These are phyloP conservation scores for Stegostoma tigrinum DNA, from an alignment of 2,113 vertebrate species.

Conservation along the genomic window DNA sequence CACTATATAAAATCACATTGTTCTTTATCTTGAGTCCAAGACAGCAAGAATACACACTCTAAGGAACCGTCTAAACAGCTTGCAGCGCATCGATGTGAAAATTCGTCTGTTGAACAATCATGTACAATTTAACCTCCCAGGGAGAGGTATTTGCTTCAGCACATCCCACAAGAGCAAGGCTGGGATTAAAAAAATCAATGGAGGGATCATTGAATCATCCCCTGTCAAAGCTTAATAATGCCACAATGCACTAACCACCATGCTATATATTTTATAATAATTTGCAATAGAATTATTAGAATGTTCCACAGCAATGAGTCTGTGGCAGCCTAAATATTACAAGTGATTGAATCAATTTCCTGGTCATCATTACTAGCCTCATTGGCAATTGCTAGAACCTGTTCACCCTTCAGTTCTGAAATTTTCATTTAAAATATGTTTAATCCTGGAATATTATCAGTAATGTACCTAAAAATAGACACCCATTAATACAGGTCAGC, in stretches of 20 bases:
- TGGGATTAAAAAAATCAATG: slow-evolving; percentile 30
- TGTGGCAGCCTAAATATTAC: not conserved
- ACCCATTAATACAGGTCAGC: not conserved
- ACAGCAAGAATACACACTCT: not conserved
- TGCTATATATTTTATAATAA: slow-evolving; percentile 9
- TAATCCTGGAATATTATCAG: not conserved
- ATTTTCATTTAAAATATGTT: not conserved
- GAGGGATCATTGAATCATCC: slow-evolving; percentile 11
- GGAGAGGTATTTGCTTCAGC: not conserved
- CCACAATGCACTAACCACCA: not conserved
- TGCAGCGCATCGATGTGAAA: slow-evolving; percentile 5
- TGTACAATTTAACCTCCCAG: slow-evolving; percentile 14
- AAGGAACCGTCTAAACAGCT: not conserved
- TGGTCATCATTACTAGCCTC: not conserved
- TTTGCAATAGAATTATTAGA: slow-evolving; percentile 12
- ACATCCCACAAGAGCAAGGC: slow-evolving; percentile 7
- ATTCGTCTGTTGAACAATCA: slow-evolving; percentile 5
- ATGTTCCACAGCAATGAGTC: not conserved
- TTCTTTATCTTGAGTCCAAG: not conserved
- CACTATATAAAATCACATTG: not conserved
- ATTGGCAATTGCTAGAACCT: not conserved
- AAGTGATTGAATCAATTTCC: slow-evolving; percentile 28
- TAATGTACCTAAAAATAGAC: not conserved
- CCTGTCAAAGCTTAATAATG: slow-evolving; percentile 7
- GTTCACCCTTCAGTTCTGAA: too few relatives aligned